A percentile compares a stretch with the other conserved stretches of the same genome.
These are phyloP conservation scores for Drosophila tropicalis DNA, from an alignment of 1,140 invertebrate genomes.

Conservation along the genomic window DNA sequence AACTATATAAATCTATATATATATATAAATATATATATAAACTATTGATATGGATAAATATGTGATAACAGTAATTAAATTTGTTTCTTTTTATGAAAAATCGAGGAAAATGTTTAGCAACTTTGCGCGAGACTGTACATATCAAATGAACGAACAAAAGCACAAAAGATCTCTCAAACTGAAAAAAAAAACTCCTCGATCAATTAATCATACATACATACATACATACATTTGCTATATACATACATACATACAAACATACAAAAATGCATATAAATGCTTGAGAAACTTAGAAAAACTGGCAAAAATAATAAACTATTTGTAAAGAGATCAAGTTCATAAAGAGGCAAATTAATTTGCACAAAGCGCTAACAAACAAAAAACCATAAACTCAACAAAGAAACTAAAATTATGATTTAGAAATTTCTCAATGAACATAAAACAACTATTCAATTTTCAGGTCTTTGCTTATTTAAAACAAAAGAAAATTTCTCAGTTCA, in stretches of 20 bases:
- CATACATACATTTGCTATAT: conserved; percentile 8
- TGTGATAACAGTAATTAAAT: conserved; percentile 54
- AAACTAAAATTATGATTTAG: not conserved
- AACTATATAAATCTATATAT: conserved; percentile 4
- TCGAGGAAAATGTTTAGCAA: not conserved
- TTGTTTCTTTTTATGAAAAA: not conserved
- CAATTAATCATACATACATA: conserved; percentile 20
- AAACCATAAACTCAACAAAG: not conserved
- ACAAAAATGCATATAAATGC: conserved; percentile 10
- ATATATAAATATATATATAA: conserved; percentile 29
- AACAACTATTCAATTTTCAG: too few relatives aligned
- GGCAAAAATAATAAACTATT: not conserved
- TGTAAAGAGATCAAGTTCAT: not conserved
- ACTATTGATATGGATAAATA: conserved; percentile 71
- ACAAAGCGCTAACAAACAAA: not conserved
- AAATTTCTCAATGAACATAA: not conserved
- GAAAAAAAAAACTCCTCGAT: conserved; percentile 24
- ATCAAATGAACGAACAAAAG: conserved; percentile 35
- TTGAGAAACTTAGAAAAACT: conserved; percentile 34
- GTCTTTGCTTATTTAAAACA: too few relatives aligned
- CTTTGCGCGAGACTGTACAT: conserved; percentile 44
- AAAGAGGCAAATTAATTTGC: not conserved
- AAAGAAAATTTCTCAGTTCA: too few relatives aligned
- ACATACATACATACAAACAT: conserved; percentile 2
- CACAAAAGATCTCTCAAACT: conserved; percentile 30